Conservation (phyloP, 2,797 vertebrate genomes). For the Nannoperca australis region DNA sequence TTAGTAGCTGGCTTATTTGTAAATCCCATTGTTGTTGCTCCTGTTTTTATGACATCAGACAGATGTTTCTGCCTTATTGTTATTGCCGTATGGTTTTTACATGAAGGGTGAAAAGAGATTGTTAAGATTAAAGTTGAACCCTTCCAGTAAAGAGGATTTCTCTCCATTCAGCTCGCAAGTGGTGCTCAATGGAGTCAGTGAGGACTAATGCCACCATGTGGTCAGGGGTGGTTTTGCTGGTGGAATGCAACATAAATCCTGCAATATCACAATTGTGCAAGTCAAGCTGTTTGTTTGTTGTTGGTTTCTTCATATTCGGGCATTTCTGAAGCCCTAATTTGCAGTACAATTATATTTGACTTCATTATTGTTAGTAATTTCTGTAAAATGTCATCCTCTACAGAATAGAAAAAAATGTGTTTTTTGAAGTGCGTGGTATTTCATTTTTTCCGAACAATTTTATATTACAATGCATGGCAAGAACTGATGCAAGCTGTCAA, state of each 20-base stretch:
- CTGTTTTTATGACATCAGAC: conserved; percentile 28
- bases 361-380: not conserved
- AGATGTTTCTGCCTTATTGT: conserved; percentile 56
- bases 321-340: not conserved
- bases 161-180: conserved; percentile 41
- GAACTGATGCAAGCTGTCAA: not conserved
- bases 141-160: conserved; percentile 71
- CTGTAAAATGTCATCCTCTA: not conserved
- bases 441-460: not conserved
- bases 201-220: conserved; percentile 67
- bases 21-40: conserved; percentile 56
- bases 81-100: conserved; percentile 46
- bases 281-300: not conserved
- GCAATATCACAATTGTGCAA: not conserved
- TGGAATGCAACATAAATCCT: not conserved
- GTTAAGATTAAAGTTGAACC: conserved; percentile 64
- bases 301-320: not conserved
- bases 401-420: not conserved
- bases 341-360: not conserved
- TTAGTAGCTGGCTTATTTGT: conserved; percentile 49
- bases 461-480: not conserved
- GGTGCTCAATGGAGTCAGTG: conserved; percentile 25
- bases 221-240: conserved; percentile 38
- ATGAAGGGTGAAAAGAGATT: conserved; percentile 48
- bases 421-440: no score